Evolutionary conservation across 2,888 invertebrate species (phyloP).

Genomic region (Hirtodrosophila cameraria): DNA sequence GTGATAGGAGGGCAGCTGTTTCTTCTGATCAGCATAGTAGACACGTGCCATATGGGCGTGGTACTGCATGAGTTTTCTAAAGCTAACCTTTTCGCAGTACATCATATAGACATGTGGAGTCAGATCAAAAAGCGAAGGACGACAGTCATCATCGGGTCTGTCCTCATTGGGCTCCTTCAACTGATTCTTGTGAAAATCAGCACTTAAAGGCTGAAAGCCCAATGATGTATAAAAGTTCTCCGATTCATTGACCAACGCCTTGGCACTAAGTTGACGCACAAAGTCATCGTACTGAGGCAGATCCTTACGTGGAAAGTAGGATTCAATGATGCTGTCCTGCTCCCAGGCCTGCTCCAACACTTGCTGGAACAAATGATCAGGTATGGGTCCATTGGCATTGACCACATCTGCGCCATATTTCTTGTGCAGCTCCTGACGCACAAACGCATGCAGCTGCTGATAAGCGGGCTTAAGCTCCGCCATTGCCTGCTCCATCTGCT

Average conservation of each 20-base stretch:
- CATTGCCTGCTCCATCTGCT: conserved; percentile 83
- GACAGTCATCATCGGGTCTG: conserved; percentile 77
- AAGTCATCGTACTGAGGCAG: conserved; percentile 81
- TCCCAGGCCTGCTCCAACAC: conserved; percentile 82
- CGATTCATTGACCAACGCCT: conserved; percentile 75
- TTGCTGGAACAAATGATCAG: conserved; percentile 89
- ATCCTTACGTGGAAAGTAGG: conserved; percentile 73
- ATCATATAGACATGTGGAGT: conserved; percentile 81
- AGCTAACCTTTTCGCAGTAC: conserved; percentile 82
- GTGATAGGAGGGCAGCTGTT: conserved; percentile 79
- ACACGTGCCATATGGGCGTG: conserved; percentile 81
- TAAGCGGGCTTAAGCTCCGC: conserved; percentile 88
- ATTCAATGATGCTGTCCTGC: conserved; percentile 78
- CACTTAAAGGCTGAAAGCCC: conserved; percentile 73
- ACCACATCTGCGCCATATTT: conserved; percentile 89
- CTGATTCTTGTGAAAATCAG: conserved; percentile 71
- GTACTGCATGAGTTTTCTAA: conserved; percentile 81
- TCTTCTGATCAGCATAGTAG: conserved; percentile 80
- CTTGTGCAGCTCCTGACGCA: conserved; percentile 88
- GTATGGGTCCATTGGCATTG: conserved; percentile 88
- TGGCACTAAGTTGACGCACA: conserved; percentile 70
- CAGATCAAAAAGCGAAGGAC: conserved; percentile 81
- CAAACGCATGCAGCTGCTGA: conserved; percentile 91
- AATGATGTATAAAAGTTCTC: conserved; percentile 81
- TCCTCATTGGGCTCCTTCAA: conserved; percentile 76